phyloP scores from a whole-genome alignment of 2,113 vertebrate species.

The Glaucidium brasilianum region DNA sequence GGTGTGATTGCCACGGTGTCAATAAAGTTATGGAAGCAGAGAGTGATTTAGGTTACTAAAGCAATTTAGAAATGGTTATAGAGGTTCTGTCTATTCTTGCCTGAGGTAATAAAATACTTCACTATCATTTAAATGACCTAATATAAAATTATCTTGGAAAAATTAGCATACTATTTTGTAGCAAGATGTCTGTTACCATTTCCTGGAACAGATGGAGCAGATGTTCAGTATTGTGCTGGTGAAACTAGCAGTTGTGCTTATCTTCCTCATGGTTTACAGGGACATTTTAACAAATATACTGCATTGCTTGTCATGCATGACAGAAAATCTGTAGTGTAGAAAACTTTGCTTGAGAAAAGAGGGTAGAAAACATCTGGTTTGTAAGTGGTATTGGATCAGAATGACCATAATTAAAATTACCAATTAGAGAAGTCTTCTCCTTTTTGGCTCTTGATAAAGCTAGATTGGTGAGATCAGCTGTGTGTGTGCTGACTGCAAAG shows the following conservation, averaged over 20 bases:
- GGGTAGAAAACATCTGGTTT: not conserved
- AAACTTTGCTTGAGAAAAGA: not conserved
- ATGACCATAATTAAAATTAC: not conserved
- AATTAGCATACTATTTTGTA: not conserved
- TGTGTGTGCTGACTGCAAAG: not conserved
- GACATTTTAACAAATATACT: constrained; percentile 12
- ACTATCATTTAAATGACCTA: not conserved
- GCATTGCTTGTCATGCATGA: not conserved
- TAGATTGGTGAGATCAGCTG: not conserved
- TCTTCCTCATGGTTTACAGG: not conserved
- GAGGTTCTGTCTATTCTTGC: not conserved
- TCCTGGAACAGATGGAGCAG: constrained; percentile 5
- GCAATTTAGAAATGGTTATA: not conserved
- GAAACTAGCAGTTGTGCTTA: not conserved
- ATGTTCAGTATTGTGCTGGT: not conserved
- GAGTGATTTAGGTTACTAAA: not conserved
- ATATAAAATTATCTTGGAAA: not conserved
- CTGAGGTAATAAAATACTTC: not conserved
- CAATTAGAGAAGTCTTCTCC: not conserved
- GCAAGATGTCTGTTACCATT: not conserved
- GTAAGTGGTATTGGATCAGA: not conserved
- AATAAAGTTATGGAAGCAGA: not conserved
- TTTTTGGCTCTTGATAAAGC: not conserved
- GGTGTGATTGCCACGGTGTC: accelerated
- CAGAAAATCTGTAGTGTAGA: not conserved